Conservation (phyloP, 2,888 invertebrate genomes). For the Oscheius sp. region DNA sequence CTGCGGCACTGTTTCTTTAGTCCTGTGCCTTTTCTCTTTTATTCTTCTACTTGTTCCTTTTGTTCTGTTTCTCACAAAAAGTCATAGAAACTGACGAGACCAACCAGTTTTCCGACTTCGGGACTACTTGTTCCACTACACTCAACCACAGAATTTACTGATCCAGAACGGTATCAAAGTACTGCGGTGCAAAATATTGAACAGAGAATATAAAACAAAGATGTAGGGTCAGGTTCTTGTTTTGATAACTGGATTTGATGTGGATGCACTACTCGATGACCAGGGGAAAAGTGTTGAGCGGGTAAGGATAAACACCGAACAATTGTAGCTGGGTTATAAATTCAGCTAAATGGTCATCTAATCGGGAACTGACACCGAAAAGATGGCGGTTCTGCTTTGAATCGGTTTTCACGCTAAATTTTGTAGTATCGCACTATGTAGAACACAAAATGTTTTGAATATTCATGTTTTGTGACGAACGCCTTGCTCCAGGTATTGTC, state of each 20-base stretch:
- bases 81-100: conserved; percentile 3
- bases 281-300: neutral
- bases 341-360: neutral
- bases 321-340: neutral
- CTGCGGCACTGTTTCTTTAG: neutral
- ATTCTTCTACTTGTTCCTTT: neutral
- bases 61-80: conserved; percentile 16
- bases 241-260: neutral
- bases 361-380: neutral
- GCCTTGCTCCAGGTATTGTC: no score
- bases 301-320: neutral
- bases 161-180: conserved; percentile 5
- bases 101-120: conserved; percentile 5
- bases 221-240: neutral
- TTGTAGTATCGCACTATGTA: no score
- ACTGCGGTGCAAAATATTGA: neutral
- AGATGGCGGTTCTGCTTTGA: neutral
- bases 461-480: no score
- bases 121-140: conserved; percentile 21
- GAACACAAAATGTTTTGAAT: no score
- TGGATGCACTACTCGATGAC: neutral
- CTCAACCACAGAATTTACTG: neutral
- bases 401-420: neutral
- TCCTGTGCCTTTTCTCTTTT: neutral
- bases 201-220: neutral